A percentile compares a stretch with the other conserved stretches of the same genome.
phyloP scores from a whole-genome alignment of 2,888 invertebrate genomes.

The Drosophila cognata region DNA sequence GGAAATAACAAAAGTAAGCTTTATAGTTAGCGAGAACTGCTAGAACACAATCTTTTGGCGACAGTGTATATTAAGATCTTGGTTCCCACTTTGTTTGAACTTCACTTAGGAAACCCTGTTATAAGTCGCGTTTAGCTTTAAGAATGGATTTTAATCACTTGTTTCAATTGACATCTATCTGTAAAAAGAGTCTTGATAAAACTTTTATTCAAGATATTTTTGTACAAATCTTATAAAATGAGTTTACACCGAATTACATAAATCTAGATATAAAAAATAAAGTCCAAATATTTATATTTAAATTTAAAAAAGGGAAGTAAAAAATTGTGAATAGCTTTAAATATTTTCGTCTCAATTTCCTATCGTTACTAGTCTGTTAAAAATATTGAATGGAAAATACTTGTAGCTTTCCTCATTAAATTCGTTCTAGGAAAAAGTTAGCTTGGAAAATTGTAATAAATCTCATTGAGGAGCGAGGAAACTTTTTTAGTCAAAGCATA shows the following conservation, averaged over 20 bases:
- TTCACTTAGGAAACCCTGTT: background rate
- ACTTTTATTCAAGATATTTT: no score
- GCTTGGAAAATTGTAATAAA: slow-evolving; percentile 12
- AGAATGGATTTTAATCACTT: background rate
- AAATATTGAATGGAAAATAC: background rate
- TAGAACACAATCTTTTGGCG: background rate
- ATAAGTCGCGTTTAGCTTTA: background rate
- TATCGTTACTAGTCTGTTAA: background rate
- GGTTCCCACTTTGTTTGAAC: background rate
- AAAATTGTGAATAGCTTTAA: background rate
- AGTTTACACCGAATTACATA: no score
- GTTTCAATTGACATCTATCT: no score
- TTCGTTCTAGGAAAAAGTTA: slow-evolving; percentile 9
- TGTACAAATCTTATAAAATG: no score
- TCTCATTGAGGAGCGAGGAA: slow-evolving; percentile 6
- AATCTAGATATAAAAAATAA: no score
- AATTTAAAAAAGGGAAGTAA: background rate
- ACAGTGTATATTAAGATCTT: background rate
- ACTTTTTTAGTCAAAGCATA: slow-evolving; percentile 8
- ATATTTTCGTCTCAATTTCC: background rate
- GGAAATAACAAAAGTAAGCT: background rate
- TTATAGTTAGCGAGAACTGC: background rate
- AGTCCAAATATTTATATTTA: background rate
- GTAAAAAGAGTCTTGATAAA: no score
- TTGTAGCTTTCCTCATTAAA: background rate